Conservation (phyloP, 2,113 vertebrate species). For the Tinamus guttatus region DNA sequence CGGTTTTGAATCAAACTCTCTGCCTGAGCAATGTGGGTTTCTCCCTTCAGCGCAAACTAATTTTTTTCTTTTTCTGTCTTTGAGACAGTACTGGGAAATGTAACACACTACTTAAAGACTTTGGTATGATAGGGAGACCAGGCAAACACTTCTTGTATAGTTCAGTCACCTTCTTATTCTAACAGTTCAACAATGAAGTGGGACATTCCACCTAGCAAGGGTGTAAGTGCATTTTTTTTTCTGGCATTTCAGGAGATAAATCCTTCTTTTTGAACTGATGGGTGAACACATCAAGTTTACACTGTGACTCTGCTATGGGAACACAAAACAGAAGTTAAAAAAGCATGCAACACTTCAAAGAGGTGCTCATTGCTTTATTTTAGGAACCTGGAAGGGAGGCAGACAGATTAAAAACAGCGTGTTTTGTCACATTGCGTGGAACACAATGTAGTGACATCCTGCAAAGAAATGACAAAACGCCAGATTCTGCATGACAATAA, state of each 20-base stretch:
- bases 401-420: constrained; percentile 58
- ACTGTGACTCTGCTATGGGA: constrained; percentile 17
- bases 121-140: not conserved
- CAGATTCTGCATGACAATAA: constrained; percentile 21
- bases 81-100: not conserved
- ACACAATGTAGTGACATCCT: constrained; percentile 48
- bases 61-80: not conserved
- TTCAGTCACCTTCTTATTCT: not conserved
- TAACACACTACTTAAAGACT: not conserved
- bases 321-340: constrained; percentile 60
- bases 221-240: not conserved
- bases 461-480: constrained; percentile 48
- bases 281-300: constrained; percentile 53
- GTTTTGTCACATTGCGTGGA: constrained; percentile 60
- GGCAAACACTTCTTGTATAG: not conserved
- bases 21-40: not conserved
- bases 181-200: not conserved
- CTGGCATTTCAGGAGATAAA: constrained; percentile 34
- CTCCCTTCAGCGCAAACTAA: not conserved
- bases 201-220: not conserved
- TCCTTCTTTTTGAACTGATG: constrained; percentile 44
- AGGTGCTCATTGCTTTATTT: constrained; percentile 50
- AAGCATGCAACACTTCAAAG: constrained; percentile 68
- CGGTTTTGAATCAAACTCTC: not conserved
- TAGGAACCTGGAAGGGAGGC: constrained; percentile 29